Evolutionary conservation across 2,797 vertebrate genomes (phyloP).

Genomic region (Apodemus agrarius): DNA sequence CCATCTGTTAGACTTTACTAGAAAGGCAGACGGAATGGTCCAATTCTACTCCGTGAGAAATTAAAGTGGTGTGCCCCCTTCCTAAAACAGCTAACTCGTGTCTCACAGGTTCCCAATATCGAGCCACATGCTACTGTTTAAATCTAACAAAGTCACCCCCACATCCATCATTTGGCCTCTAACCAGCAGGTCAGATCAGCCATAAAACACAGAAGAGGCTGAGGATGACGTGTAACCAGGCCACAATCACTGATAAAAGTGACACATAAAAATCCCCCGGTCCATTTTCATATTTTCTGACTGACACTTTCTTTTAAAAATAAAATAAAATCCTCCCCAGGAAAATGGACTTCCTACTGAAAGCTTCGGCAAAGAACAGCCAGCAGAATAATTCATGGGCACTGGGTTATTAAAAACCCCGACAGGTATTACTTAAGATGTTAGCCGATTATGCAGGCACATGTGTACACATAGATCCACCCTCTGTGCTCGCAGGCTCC

Average conservation of each 20-base stretch:
- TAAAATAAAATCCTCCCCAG: slow-evolving; percentile 5
- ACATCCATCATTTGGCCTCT: neutral
- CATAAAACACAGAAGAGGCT: neutral
- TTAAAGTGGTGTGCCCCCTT: neutral
- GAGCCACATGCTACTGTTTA: neutral
- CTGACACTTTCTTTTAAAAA: slow-evolving; percentile 35
- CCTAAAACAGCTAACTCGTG: neutral
- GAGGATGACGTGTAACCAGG: neutral
- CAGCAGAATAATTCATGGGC: slow-evolving; percentile 58
- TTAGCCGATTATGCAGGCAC: slow-evolving; percentile 74
- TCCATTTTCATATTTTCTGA: slow-evolving; percentile 68
- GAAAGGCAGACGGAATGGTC: neutral
- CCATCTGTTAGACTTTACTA: neutral
- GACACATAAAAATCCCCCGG: slow-evolving; percentile 30
- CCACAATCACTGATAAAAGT: neutral
- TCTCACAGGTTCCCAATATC: neutral
- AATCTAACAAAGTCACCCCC: neutral
- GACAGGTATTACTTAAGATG: slow-evolving; percentile 80
- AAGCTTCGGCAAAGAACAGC: slow-evolving; percentile 54
- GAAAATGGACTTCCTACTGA: slow-evolving; percentile 58
- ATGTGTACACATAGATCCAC: slow-evolving; percentile 67
- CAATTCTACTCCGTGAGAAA: neutral
- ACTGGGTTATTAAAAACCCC: slow-evolving; percentile 73
- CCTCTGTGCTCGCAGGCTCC: neutral
- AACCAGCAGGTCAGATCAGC: neutral